phyloP scores from a whole-genome alignment of 2,797 vertebrate genomes.

The Chrysocyon brachyurus region DNA sequence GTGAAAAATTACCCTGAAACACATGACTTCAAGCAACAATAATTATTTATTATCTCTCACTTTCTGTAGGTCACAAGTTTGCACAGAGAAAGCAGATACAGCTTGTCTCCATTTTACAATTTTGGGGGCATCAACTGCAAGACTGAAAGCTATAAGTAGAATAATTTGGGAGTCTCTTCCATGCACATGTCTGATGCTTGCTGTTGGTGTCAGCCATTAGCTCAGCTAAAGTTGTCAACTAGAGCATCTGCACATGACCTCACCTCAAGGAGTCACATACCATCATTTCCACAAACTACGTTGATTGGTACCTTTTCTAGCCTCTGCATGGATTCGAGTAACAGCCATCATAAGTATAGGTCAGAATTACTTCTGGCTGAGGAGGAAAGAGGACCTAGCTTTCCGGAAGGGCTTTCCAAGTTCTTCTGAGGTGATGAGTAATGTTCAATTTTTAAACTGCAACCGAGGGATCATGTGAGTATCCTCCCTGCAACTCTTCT shows the following conservation, averaged over 20 bases:
- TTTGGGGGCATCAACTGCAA: neutral
- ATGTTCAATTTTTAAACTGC: neutral
- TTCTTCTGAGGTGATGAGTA: neutral
- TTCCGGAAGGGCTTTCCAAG: neutral
- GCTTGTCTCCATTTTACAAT: neutral
- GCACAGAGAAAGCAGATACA: neutral
- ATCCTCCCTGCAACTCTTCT: neutral
- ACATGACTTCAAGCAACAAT: neutral
- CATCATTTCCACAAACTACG: neutral
- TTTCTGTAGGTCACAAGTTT: neutral
- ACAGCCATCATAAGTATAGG: neutral
- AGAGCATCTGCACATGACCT: neutral
- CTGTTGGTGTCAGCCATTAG: neutral
- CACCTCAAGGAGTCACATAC: neutral
- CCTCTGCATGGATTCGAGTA: neutral
- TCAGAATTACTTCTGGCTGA: neutral
- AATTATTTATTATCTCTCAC: neutral
- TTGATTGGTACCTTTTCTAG: neutral
- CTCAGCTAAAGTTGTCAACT: neutral
- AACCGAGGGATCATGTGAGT: rapidly evolving
- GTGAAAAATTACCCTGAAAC: neutral
- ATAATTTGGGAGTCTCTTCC: neutral
- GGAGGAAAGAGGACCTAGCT: neutral
- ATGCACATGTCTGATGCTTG: neutral
- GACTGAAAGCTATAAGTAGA: neutral